Evolutionary conservation across 2,797 vertebrate species (phyloP), one percentile per base, ranked within the genome.

Genomic region (Malurus leucopterus): DNA sequence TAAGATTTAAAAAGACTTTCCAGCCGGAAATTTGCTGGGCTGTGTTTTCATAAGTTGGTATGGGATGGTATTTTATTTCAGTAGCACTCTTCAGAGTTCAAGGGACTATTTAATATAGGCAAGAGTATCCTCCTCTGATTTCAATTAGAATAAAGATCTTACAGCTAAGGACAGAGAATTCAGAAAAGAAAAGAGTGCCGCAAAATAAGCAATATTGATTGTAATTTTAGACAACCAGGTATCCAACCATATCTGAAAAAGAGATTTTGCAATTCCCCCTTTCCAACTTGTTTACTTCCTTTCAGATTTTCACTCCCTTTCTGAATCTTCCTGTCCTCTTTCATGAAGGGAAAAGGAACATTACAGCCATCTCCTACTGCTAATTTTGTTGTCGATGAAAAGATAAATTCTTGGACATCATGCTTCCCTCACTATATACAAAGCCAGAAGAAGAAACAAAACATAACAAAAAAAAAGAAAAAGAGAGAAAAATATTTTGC

Each of bases 401-500:
- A 70, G 11, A 36, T 9, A 36, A 13, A 18, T 86, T 88, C 36
- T 29, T 58, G 24, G 9, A 32, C 19, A 27, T 41, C 44, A 13
- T 47, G 8, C 6, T 76, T 8, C 21, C 13, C 26, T 62, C n/a
- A 22, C 22, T 68, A 14, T 30, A 44, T 19, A 32, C 34, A 74
- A 46, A 86, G 6, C 21, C 23, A 82, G 74, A 82, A 69, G 36
- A 18, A 87, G 79, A 86, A 50, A 15, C 4, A 65, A 58, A 85
- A 11, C 18, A 62, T 78, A 83, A 16, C 6, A 57, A 91, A 70
- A n/a, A 7, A n/a, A 34, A 47, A 30, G 14, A 6, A 51, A 51
- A 20, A 8, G 36, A 36, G 21, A 88, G 9, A 82, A 79, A 92
- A 95, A 94, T 54, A 74, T 78, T 91, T 82, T 61, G 29, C 82